phyloP scores from a whole-genome alignment of 1,140 invertebrate genomes.

The Mamestra configurata region DNA sequence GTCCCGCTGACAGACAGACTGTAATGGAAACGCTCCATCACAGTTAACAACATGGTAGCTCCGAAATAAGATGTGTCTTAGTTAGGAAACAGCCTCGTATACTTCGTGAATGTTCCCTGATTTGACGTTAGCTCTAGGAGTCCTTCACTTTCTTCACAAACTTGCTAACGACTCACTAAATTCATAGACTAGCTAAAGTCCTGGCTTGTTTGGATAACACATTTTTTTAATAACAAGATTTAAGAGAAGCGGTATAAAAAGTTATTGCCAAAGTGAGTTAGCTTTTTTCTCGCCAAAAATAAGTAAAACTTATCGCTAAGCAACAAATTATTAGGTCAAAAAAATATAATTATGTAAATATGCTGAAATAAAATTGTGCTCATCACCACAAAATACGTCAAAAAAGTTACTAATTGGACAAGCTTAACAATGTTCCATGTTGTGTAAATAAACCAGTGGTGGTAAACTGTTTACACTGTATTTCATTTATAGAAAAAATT shows the following conservation, averaged over 20 bases:
- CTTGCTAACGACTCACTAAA: slow-evolving; percentile 44
- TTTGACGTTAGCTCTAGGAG: slow-evolving; percentile 21
- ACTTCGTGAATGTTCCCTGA: slow-evolving; percentile 47
- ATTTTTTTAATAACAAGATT: slow-evolving; percentile 1
- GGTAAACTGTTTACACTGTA: too few relatives aligned
- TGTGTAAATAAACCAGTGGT: too few relatives aligned
- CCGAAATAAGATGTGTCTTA: not conserved
- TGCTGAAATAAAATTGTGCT: too few relatives aligned
- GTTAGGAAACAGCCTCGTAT: not conserved
- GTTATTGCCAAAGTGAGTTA: not conserved
- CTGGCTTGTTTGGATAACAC: slow-evolving; percentile 10
- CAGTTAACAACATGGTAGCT: not conserved
- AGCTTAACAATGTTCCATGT: too few relatives aligned
- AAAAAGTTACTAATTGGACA: too few relatives aligned
- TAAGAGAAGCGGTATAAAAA: not conserved
- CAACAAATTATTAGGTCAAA: too few relatives aligned
- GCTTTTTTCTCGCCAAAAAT: not conserved
- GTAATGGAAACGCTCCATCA: too few relatives aligned
- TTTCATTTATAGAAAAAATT: too few relatives aligned
- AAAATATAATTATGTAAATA: too few relatives aligned
- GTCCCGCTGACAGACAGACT: too few relatives aligned
- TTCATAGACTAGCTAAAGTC: not conserved
- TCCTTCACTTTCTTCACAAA: slow-evolving; percentile 19
- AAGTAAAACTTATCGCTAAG: not conserved
- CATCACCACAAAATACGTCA: too few relatives aligned